Evolutionary conservation across 2,888 invertebrate species (phyloP).

Genomic region (Ochlodes sylvanus): DNA sequence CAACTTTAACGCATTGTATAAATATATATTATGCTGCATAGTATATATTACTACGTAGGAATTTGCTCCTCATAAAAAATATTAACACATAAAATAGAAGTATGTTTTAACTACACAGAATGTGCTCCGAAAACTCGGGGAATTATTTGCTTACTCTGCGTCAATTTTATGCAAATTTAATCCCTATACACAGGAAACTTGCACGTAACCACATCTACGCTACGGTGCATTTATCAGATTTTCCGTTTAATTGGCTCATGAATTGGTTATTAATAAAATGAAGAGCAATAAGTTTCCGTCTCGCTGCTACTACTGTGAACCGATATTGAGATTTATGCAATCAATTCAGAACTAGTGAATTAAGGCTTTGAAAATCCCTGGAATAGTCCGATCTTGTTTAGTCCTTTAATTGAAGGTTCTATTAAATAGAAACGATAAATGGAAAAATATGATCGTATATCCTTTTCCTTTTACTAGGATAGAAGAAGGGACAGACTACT

Average conservation of each 20-base stretch:
- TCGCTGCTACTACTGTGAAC: slow-evolving; percentile 41
- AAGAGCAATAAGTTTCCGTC: slow-evolving; percentile 53
- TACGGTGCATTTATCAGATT: slow-evolving; percentile 27
- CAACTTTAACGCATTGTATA: too few relatives aligned
- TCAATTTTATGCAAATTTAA: slow-evolving; percentile 32
- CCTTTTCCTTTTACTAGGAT: too few relatives aligned
- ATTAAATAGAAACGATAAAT: background rate
- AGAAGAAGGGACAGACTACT: too few relatives aligned
- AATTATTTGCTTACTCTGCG: slow-evolving; percentile 11
- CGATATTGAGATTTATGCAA: slow-evolving; percentile 72
- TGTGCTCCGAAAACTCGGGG: background rate
- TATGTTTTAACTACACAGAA: background rate
- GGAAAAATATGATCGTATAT: background rate
- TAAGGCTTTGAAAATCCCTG: background rate
- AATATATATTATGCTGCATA: too few relatives aligned
- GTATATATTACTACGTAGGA: too few relatives aligned
- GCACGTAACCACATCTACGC: slow-evolving; percentile 23
- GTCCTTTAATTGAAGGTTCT: background rate
- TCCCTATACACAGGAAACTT: slow-evolving; percentile 20
- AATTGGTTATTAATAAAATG: slow-evolving; percentile 63
- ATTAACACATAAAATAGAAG: slow-evolving; percentile 3
- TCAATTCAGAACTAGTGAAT: slow-evolving; percentile 54
- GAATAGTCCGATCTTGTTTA: background rate
- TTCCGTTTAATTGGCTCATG: slow-evolving; percentile 41
- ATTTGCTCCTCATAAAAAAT: background rate